Base-by-base conservation (phyloP, 2,888 invertebrate genomes). In the Furcula furcula region DNA sequence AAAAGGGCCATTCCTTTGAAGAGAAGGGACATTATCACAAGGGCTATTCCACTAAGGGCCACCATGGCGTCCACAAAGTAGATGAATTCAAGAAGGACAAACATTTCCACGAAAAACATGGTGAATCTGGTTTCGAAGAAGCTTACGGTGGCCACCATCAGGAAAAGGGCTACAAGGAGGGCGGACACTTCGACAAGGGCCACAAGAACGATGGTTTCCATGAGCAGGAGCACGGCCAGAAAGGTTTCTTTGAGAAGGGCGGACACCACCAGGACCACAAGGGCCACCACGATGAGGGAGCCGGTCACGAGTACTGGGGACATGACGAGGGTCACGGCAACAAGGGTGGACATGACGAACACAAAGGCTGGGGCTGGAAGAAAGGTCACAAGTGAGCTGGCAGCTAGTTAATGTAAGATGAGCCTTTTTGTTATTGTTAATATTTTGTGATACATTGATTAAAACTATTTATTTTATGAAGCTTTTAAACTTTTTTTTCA, bases 31-130 rank as follows among this genome's bases (percentile, higher is more conserved):
- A 92, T 52, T 95, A 91, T 76, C 94, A 94, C 50, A 96, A 96
- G 66, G 96, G 95, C 0, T 95, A 96, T 78, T 92, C 93, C 60
- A 95, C 94, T 40, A 94, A 96, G 68, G 95, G 96, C 33, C 94
- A 95, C 56, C 95, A 96, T 66, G 93, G 95, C 54, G 90, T 95
- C 2, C 95, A 96, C 83, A 96, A 96, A 72, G 71, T 94, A 72
- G 94, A 96, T 75, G 96, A 96, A 76, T 95, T 92, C 80, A 94
- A 95, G 70, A 95, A 96, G 73, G 93, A 95, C 62, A 95, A 95
- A 60, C 94, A 96, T 71, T 95, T 94, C 91, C 95, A 93, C 71
- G 95, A 96, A 58, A 95, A 95, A 69, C 93, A 95, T 61, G 95
- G 95, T 51, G 94, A 94, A 52, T 92, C 92, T 35, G 95, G 94